Conservation (phyloP, 2,113 vertebrate species). For the Podiceps cristatus region DNA sequence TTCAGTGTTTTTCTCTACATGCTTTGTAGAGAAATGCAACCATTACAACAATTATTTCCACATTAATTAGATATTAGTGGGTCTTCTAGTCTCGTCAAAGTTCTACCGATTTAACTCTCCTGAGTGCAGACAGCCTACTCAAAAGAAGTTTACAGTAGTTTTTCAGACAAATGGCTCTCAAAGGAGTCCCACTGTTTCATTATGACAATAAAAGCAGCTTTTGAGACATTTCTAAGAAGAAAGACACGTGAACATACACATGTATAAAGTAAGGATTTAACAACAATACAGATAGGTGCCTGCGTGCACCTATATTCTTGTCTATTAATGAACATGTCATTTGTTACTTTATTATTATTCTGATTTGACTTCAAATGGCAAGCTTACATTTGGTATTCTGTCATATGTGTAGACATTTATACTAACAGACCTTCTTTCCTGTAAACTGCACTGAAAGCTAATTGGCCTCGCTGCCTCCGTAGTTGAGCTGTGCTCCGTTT, state of each 20-base stretch:
- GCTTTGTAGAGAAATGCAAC: not conserved
- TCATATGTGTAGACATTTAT: not conserved
- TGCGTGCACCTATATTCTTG: accelerated
- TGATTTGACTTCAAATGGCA: not conserved
- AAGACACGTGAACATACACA: accelerated
- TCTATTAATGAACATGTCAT: not conserved
- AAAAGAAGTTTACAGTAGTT: constrained; percentile 40
- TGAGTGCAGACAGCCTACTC: constrained; percentile 20
- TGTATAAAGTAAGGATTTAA: not conserved
- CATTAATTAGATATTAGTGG: constrained; percentile 45
- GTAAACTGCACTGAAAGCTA: not conserved
- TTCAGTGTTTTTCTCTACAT: not conserved
- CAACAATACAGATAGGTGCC: not conserved
- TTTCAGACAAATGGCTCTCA: constrained; percentile 34
- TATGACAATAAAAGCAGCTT: constrained; percentile 26
- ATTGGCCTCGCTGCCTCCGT: not conserved
- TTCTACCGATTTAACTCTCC: constrained; percentile 40
- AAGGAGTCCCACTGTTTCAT: constrained; percentile 15
- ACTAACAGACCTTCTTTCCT: not conserved
- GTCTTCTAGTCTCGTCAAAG: not conserved
- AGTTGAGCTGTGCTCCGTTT: not conserved
- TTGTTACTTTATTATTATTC: not conserved
- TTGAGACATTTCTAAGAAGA: not conserved
- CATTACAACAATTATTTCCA: constrained; percentile 30
- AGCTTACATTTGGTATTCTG: not conserved